phyloP scores from a whole-genome alignment of 2,113 vertebrate genomes.

The Macquaria australasica region DNA sequence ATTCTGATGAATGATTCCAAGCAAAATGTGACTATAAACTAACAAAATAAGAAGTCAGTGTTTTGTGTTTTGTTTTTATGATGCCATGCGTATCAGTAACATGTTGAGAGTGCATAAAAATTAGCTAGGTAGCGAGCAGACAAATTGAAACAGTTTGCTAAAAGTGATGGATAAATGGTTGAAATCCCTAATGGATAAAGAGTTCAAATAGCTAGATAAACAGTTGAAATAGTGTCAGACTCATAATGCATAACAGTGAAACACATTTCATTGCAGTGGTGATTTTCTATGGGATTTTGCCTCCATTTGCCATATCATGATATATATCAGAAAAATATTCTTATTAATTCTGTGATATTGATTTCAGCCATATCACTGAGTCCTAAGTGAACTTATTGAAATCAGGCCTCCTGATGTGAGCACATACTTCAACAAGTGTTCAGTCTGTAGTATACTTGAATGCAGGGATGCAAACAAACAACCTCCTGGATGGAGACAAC shows the following conservation, averaged over 20 bases:
- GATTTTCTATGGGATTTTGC: background rate
- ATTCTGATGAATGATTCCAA: background rate
- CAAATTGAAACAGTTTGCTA: background rate
- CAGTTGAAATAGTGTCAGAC: background rate
- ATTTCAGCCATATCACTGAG: background rate
- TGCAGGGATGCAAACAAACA: conserved; percentile 49
- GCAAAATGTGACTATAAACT: background rate
- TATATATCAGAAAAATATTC: background rate
- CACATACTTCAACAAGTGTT: conserved; percentile 16
- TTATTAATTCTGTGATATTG: background rate
- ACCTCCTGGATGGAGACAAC: conserved; percentile 38
- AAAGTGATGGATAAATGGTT: background rate
- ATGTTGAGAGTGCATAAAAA: background rate
- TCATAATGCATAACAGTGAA: background rate
- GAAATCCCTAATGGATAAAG: background rate
- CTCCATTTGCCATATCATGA: background rate
- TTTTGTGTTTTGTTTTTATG: no score
- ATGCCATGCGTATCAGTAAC: no score
- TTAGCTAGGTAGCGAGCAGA: background rate
- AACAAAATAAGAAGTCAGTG: background rate
- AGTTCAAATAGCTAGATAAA: background rate
- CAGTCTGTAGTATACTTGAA: conserved; percentile 25
- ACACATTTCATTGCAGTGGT: background rate
- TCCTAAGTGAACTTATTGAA: background rate
- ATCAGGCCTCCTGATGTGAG: background rate